Evolutionary conservation across 2,888 invertebrate species (phyloP), one percentile per base, ranked within the genome.

Genomic region (Clitarchus hookeri): DNA sequence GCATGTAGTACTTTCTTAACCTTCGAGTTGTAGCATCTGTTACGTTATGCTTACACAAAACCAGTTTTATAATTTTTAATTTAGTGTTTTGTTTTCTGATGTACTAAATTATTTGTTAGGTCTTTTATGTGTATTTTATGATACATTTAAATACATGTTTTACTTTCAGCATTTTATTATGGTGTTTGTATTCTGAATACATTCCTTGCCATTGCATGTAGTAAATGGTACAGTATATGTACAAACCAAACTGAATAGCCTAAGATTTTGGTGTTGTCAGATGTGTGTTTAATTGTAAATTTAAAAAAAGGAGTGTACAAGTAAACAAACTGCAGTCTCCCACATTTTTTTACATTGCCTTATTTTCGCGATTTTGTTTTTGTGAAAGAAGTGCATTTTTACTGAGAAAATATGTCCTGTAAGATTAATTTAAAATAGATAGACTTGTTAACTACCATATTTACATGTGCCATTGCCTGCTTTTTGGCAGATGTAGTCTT

Each of bases 171-270:
- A 65, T 65, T 12, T 65, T 8, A n/a, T n/a, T n/a, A n/a, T 65
- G 65, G 65, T 65, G 65, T 65, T 19, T 65, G 8, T 65, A 65
- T 65, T 65, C 19, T 9, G 16, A 11, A 65, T 3, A n/a, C 16
- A 23, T 65, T 65, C 65, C 65, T 65, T 65, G 65, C n/a, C 65
- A 65, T 65, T 65, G n/a, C 65, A 23, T 65, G 65, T 65, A 65
- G 65, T n/a, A 16, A 65, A 65, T 9, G 16, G 8, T 65, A n/a
- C 19, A 65, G n/a, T 65, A 65, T 65, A 48, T 2, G 16, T 48
- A 16, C n/a, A 23, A 65, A 23, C 23, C 65, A 65, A 13, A 65
- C 65, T 9, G n/a, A 65, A 65, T 65, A 65, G 16, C n/a, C 23
- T 65, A 65, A n/a, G 65, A n/a, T 9, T 65, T 65, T 1, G 3